A percentile compares a stretch with the other conserved stretches of the same genome.
These are phyloP conservation scores for Thereuonema tuberculata DNA, from an alignment of 1,140 invertebrate genomes.

Conservation along the genomic window DNA sequence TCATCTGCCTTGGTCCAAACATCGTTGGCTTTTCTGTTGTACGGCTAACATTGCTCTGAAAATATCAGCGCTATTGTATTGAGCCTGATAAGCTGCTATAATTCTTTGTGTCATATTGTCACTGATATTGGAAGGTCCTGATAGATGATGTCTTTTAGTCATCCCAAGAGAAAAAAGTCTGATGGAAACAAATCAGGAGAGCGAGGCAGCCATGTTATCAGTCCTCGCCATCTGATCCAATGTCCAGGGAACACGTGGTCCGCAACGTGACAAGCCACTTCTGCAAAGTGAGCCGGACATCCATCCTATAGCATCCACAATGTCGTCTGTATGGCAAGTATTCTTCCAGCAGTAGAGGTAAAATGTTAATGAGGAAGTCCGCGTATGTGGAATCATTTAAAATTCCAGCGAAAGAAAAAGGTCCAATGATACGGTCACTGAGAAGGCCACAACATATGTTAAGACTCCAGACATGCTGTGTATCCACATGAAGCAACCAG, in stretches of 20 bases:
- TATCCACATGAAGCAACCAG: constrained; percentile 3
- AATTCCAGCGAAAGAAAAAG: neutral
- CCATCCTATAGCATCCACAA: neutral
- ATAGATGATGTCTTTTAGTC: no score
- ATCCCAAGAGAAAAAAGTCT: no score
- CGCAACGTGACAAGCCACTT: no score
- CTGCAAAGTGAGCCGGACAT: neutral
- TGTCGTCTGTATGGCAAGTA: neutral
- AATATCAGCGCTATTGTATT: no score
- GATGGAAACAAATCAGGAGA: no score
- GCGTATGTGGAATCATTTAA: neutral
- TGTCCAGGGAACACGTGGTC: no score
- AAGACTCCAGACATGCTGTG: constrained; percentile 5
- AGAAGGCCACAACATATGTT: constrained; percentile 5
- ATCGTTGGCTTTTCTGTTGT: no score
- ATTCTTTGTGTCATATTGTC: neutral
- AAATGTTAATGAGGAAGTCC: neutral
- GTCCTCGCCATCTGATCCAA: neutral
- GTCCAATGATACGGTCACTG: neutral
- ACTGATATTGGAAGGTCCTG: neutral
- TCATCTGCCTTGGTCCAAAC: no score
- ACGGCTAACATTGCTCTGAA: no score
- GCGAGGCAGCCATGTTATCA: no score
- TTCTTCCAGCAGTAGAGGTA: neutral
- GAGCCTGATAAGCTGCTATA: neutral